Percentiles rank a stretch among this genome's conserved stretches.
These are phyloP conservation scores for Bursaphelenchus mucronatus DNA, from an alignment of 1,140 invertebrate genomes.

Conservation along the genomic window DNA sequence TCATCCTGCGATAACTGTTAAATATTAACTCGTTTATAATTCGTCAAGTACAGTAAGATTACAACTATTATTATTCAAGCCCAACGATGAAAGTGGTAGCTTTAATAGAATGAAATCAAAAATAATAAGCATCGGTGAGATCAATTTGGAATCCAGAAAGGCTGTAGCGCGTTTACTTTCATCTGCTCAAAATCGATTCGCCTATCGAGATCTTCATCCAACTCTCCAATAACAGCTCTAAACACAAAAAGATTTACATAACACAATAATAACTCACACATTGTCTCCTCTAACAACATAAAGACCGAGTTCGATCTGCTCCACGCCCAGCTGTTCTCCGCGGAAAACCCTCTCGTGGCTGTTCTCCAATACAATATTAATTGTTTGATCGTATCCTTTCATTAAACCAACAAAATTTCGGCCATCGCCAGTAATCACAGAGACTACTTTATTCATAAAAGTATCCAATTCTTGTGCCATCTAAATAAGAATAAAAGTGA, in stretches of 20 bases:
- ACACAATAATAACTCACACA: slow-evolving; percentile 71
- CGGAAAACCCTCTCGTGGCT: slow-evolving; percentile 89
- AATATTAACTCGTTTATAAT: too few relatives aligned
- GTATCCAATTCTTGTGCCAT: slow-evolving; percentile 32
- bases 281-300: slow-evolving; percentile 97
- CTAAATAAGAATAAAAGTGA: neutral
- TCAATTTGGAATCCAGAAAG: slow-evolving; percentile 34
- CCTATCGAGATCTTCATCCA: slow-evolving; percentile 49
- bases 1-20: too few relatives aligned
- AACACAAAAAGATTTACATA: slow-evolving; percentile 30
- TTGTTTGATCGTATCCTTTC: slow-evolving; percentile 93
- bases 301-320: slow-evolving; percentile 89
- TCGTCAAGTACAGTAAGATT: too few relatives aligned
- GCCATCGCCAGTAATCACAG: slow-evolving; percentile 45
- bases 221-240: slow-evolving; percentile 50
- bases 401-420: slow-evolving; percentile 69
- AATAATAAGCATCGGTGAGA: too few relatives aligned
- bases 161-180: slow-evolving; percentile 41
- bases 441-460: slow-evolving; percentile 41
- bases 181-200: slow-evolving; percentile 46
- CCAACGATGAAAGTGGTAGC: too few relatives aligned
- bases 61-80: too few relatives aligned
- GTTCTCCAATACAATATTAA: slow-evolving; percentile 93
- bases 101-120: too few relatives aligned
- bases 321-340: slow-evolving; percentile 80